Percentiles rank a stretch among this genome's conserved stretches.
These are phyloP conservation scores for Cephalopterus ornatus DNA, from an alignment of 2,113 vertebrate genomes.

Conservation along the genomic window DNA sequence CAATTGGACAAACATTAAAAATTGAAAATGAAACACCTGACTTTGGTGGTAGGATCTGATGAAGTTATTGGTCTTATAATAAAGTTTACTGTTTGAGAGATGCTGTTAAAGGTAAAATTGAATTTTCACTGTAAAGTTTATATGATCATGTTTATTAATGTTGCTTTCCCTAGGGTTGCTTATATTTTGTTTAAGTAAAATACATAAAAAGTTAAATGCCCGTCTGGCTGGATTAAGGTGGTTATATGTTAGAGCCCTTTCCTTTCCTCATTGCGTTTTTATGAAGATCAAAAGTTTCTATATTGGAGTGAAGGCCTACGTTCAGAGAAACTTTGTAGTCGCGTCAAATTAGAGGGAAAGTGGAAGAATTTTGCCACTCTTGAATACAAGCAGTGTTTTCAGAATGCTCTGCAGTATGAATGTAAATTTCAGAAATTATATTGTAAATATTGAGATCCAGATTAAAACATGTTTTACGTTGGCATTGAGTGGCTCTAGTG, in stretches of 20 bases:
- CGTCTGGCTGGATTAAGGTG: not conserved
- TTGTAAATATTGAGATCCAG: not conserved
- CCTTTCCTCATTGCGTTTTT: not conserved
- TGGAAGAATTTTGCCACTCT: not conserved
- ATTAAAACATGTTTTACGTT: not conserved
- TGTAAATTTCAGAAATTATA: not conserved
- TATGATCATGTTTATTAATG: conserved; percentile 44
- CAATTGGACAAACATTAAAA: conserved; percentile 27
- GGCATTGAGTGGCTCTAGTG: not conserved
- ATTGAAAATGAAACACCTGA: conserved; percentile 65
- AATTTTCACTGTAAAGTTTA: conserved; percentile 50
- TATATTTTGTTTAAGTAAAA: conserved; percentile 30
- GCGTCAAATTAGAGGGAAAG: not conserved
- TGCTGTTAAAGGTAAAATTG: conserved; percentile 28
- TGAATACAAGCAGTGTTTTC: not conserved
- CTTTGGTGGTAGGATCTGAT: conserved; percentile 31
- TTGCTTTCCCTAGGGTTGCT: conserved; percentile 30
- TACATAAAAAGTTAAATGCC: conserved; percentile 14
- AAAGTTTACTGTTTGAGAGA: conserved; percentile 48
- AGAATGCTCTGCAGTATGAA: not conserved
- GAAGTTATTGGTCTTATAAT: conserved; percentile 20
- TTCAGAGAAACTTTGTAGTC: not conserved
- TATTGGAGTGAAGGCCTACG: not conserved
- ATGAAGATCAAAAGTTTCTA: conserved; percentile 13
- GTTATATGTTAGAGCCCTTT: not conserved